Evolutionary conservation across 1,140 invertebrate species (phyloP), one percentile per base, ranked within the genome.

Genomic region (Drosophila micromelanica): DNA sequence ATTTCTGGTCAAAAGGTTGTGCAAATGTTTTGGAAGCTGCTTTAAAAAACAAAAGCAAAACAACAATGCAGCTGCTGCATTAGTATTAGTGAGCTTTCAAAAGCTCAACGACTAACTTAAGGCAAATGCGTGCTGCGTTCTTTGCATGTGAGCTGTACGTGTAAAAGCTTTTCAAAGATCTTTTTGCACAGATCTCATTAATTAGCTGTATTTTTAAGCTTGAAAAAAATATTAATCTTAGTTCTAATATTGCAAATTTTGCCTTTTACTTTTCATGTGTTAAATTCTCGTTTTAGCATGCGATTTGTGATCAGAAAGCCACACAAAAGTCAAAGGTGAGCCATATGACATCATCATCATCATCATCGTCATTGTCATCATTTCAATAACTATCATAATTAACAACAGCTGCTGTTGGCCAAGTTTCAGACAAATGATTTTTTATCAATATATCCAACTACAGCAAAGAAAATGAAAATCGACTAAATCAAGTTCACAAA

Each of bases 261-360:
- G 68, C 64, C 63, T 69, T 73, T 73, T 61, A 56, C 54, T 56
- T 56, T 43, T 56, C 13, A 49, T 76, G 1, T 45, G 32, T 64
- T 32, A 52, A 27, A 46, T 32, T 61, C 67, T 38, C 32, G 37
- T 48, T 64, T 69, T 55, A 71, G 75, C 61, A 84, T 76, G 63
- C 76, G 60, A 61, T 73, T 27, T 27, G 63, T 46, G 74, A 56
- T 37, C 60, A 49, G 49, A 70, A 64, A 72, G 76, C 65, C 63
- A 81, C 30, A 49, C 43, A 69, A 76, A 78, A 77, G 76, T 79
- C 74, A 79, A 87, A 89, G 79, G 80, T 55, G 69, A 80, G 43
- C 15, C 68, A 48, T 1, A 87, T 86, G 82, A 86, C 84, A 87
- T 86, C 82, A 87, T 78, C 49, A 15, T 20, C 23, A 40, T 35